phyloP scores from a whole-genome alignment of 1,140 invertebrate species.

The Drosophila nigromelanica region DNA sequence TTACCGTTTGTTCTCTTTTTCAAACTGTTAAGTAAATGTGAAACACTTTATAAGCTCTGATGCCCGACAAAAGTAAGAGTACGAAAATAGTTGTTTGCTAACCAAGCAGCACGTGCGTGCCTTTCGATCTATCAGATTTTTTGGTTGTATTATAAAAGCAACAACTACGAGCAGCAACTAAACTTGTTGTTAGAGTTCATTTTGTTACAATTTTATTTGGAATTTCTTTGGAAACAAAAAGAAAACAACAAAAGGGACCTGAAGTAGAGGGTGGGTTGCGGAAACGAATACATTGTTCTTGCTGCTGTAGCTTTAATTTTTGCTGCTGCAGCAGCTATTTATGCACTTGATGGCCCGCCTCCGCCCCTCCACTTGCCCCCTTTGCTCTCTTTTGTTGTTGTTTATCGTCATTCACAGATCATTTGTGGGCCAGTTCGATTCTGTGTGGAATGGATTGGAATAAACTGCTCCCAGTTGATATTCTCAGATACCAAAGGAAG shows the following conservation, averaged over 20 bases:
- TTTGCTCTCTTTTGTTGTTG: background rate
- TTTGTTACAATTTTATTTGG: slow-evolving; percentile 26
- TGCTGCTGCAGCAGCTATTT: slow-evolving; percentile 33
- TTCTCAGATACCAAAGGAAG: background rate
- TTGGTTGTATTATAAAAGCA: background rate
- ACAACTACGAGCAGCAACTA: background rate
- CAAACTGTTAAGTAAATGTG: too few relatives aligned
- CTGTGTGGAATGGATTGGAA: background rate
- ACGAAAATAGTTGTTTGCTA: slow-evolving; percentile 3
- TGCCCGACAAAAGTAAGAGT: slow-evolving; percentile 1
- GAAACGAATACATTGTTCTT: background rate
- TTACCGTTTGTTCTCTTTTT: too few relatives aligned
- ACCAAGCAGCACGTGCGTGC: slow-evolving; percentile 9
- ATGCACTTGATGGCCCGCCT: slow-evolving; percentile 36
- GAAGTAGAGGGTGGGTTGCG: background rate
- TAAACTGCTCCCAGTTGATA: background rate
- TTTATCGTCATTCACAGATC: slow-evolving; percentile 25
- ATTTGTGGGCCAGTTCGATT: slow-evolving; percentile 26
- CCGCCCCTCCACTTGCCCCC: background rate
- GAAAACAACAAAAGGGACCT: background rate
- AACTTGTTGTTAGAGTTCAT: slow-evolving; percentile 11
- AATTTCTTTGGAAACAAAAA: slow-evolving; percentile 35
- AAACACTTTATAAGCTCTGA: background rate
- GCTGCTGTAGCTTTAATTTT: background rate
- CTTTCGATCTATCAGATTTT: slow-evolving; percentile 24